phyloP scores from a whole-genome alignment of 2,113 vertebrate genomes.

The Melanerpes formicivorus region DNA sequence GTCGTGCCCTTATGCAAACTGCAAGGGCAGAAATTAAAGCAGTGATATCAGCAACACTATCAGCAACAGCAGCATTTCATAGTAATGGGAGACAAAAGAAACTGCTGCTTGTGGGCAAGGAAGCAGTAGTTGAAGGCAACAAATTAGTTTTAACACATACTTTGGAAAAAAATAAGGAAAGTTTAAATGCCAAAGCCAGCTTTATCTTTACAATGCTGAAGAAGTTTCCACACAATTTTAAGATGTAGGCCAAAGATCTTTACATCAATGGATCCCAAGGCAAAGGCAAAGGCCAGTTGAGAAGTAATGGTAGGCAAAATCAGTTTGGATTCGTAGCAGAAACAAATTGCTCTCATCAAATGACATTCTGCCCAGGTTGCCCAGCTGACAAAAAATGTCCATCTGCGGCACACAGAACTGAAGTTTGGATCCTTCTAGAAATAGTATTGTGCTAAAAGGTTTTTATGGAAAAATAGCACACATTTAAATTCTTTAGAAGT shows the following conservation, averaged over 20 bases:
- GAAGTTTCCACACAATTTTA: neutral
- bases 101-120: neutral
- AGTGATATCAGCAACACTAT: neutral
- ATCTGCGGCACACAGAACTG: neutral
- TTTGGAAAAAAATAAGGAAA: neutral
- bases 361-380: neutral
- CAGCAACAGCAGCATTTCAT: neutral
- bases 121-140: neutral
- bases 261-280: neutral
- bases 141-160: neutral
- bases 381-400: neutral
- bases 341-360: neutral
- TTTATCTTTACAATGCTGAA: neutral
- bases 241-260: neutral
- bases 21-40: neutral
- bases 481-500: neutral
- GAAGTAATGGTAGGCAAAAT: neutral
- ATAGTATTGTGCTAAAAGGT: neutral
- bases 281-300: neutral
- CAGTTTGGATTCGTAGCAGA: neutral
- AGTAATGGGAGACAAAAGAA: neutral
- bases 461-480: neutral
- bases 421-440: neutral
- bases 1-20: neutral
- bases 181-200: neutral